phyloP scores from a whole-genome alignment of 2,888 invertebrate species.

The Temnothorax rugatulus region DNA sequence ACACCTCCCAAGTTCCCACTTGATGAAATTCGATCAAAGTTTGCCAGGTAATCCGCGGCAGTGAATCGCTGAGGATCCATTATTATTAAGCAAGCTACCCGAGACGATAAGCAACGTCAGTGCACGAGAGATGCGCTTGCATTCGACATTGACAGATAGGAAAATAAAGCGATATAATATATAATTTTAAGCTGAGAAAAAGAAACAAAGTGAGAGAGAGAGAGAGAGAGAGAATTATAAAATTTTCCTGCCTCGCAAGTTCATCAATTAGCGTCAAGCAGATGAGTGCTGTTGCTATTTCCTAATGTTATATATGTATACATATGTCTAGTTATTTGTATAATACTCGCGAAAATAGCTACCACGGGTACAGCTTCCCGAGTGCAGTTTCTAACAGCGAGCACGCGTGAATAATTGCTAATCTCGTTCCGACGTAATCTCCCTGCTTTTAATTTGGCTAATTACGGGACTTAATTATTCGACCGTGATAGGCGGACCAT shows the following conservation, averaged over 20 bases:
- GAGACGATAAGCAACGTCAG: conserved; percentile 52
- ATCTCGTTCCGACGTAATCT: conserved; percentile 48
- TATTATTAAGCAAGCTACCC: conserved; percentile 63
- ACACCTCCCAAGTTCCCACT: conserved; percentile 7
- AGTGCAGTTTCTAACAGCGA: conserved; percentile 29
- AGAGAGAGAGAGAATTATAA: background rate
- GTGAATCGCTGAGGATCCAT: conserved; percentile 59
- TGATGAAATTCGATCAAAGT: conserved; percentile 65
- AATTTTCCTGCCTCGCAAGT: background rate
- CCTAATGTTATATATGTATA: background rate
- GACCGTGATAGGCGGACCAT: conserved; percentile 44
- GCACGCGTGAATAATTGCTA: conserved; percentile 51
- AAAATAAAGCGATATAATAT: background rate
- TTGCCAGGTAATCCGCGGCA: conserved; percentile 55
- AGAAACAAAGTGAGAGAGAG: background rate
- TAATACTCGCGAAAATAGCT: conserved; percentile 20
- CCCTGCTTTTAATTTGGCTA: conserved; percentile 52
- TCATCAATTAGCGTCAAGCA: background rate
- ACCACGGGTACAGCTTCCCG: background rate
- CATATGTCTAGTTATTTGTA: background rate
- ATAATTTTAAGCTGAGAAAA: background rate
- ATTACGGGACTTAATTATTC: conserved; percentile 54
- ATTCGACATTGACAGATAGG: conserved; percentile 41
- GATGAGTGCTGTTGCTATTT: background rate
- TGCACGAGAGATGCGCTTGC: conserved; percentile 29